These are phyloP conservation scores for Solenodon paradoxus DNA, from an alignment of 2,113 vertebrate species.

Conservation along the genomic window DNA sequence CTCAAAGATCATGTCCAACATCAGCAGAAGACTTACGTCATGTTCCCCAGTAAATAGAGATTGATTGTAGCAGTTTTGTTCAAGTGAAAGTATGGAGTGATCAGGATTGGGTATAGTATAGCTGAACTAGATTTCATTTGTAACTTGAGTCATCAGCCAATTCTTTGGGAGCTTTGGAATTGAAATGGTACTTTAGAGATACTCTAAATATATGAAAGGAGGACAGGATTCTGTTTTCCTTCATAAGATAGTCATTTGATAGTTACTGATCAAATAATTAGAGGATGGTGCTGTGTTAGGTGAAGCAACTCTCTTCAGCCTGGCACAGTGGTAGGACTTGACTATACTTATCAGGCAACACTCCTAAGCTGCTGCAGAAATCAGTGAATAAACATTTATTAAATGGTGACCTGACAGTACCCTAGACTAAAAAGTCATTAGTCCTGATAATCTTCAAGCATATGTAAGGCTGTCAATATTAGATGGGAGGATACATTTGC, in stretches of 20 bases:
- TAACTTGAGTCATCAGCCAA: background rate
- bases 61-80: background rate
- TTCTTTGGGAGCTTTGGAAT: background rate
- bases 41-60: background rate
- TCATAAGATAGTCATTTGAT: background rate
- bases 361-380: background rate
- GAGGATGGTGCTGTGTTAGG: too few relatives aligned
- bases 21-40: background rate
- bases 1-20: background rate
- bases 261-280: too few relatives aligned
- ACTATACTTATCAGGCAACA: background rate
- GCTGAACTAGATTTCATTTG: background rate
- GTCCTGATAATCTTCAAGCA: background rate
- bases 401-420: background rate
- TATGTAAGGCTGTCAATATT: background rate
- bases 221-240: rapidly evolving
- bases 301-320: background rate
- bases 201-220: background rate
- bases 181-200: background rate
- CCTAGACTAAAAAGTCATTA: background rate
- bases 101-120: background rate
- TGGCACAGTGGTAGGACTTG: background rate
- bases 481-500: background rate
- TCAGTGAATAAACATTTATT: background rate
- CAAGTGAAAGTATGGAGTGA: background rate